Base-by-base conservation (phyloP, 2,797 vertebrate genomes). In the Enteromius mattozi region DNA sequence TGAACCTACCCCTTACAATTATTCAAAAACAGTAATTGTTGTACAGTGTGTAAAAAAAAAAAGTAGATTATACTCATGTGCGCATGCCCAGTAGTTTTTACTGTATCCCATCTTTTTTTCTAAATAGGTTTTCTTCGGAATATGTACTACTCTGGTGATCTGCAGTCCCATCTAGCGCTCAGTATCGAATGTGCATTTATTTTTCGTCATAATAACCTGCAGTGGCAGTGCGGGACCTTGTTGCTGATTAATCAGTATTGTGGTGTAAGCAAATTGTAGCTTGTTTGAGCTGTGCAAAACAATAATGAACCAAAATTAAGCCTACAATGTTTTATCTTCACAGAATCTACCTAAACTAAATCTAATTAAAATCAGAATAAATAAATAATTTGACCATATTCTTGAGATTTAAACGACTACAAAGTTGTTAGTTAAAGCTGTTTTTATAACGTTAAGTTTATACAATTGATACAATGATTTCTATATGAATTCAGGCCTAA, bases 121-220 rank as follows among this genome's bases (percentile, higher is more conserved):
- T n/a, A 56, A n/a, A 9, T 10, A 56, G 56, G n/a, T 13, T 59
- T 59, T 24, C 56, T 24, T 59, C 56, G 56, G 56, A 4, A 24
- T 59, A 59, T 69, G 40, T 63, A 33, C 7, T 19, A 59, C 65
- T 70, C 14, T 71, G 35, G 10, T 33, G 21, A 63, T 27, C 3
- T 49, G 19, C 14, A 75, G 33, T 24, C 45, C 70, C 59, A 75
- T 66, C 81, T 82, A 82, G 42, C 40, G 59, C 45, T 82, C 8
- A 27, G 30, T 37, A 27, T 24, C 2, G 42, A 51, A 30, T 2
- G 2, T 21, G 1, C n/a, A 45, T 21, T 33, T 61, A 2, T 42
- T 21, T 77, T 71, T 51, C 16, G 1, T 13, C 14, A 37, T 6
- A 7, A 65, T 13, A 59, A 56, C n/a, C 30, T 42, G 16, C 13